Evolutionary conservation across 2,888 invertebrate species (phyloP).

Genomic region (Mamestra brassicae): DNA sequence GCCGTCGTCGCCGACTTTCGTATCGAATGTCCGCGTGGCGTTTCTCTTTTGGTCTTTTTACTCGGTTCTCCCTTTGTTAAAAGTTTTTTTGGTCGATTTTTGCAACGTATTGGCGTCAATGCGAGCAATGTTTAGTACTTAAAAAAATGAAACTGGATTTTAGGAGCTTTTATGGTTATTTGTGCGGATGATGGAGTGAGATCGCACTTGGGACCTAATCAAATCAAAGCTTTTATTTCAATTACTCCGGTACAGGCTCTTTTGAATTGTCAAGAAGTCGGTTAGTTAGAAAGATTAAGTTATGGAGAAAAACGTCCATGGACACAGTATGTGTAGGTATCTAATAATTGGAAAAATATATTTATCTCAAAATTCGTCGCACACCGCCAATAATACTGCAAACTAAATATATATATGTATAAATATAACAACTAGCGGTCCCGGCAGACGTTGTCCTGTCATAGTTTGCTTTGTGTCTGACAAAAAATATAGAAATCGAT

Average conservation of each 20-base stretch:
- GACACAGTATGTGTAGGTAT: too few relatives aligned
- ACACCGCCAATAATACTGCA: too few relatives aligned
- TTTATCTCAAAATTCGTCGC: too few relatives aligned
- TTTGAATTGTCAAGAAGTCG: neutral
- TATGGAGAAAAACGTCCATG: neutral
- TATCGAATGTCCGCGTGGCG: conserved; percentile 63
- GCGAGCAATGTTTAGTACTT: conserved; percentile 36
- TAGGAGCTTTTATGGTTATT: neutral
- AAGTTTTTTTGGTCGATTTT: conserved; percentile 56
- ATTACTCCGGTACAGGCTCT: neutral
- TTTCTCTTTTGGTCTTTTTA: conserved; percentile 56
- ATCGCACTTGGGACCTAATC: neutral
- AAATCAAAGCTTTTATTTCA: neutral
- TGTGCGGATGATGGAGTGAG: neutral
- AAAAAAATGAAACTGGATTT: conserved; percentile 44
- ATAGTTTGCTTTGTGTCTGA: too few relatives aligned
- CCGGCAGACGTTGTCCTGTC: too few relatives aligned
- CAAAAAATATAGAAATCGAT: too few relatives aligned
- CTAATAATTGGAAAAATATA: too few relatives aligned
- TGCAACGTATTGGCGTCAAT: conserved; percentile 34
- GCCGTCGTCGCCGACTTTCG: conserved; percentile 63
- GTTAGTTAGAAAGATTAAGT: neutral
- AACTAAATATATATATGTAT: too few relatives aligned
- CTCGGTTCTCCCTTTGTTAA: conserved; percentile 56
- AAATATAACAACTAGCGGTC: too few relatives aligned